Base-by-base conservation (phyloP, 2,888 invertebrate genomes). In the Chymomyza caudatula region DNA sequence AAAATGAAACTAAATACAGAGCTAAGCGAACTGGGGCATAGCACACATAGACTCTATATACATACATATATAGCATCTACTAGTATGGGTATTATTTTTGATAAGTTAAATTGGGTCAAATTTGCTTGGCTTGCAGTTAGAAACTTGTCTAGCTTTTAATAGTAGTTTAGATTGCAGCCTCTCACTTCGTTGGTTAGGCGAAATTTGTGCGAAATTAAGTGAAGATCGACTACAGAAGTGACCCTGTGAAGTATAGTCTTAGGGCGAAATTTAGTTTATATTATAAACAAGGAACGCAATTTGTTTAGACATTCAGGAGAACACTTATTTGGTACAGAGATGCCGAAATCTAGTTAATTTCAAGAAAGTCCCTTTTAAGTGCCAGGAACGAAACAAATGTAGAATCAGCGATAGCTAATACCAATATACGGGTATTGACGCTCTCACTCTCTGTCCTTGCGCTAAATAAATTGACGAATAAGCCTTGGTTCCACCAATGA, bases 101-200 rank as follows among this genome's bases (percentile, higher is more conserved):
- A 80, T 75, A 72, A 54, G 60, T 60, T 55, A 61, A 81, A 84
- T 64, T 84, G 71, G 85, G 85, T 81, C 79, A 78, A 69, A 51
- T 53, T 20, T 51, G 22, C 51, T 51, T 19, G 19, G 19, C 15
- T 15, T 47, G 15, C 47, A 37, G 29, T 37, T 37, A 11, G 11
- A 11, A 37, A 37, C 29, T 37, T 37, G 29, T 11, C 29, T 37
- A 11, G 5, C 19, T 13, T 53, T n/a, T n/a, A 13, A 2, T 5
- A 2, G 22, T 25, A 15, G 52, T 25, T 15, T 6, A 20, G 11
- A 20, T 3, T 37, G 29, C 29, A 37, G 29, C 29, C 29, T 37
- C 71, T 56, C 71, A 65, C 59, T 72, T 61, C 23, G 1, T 25
- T 2, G 65, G 53, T 23, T 57, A 47, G 23, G 56, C 17, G n/a